Conservation (phyloP, 2,113 vertebrate species). For the Hippocampus comes region DNA sequence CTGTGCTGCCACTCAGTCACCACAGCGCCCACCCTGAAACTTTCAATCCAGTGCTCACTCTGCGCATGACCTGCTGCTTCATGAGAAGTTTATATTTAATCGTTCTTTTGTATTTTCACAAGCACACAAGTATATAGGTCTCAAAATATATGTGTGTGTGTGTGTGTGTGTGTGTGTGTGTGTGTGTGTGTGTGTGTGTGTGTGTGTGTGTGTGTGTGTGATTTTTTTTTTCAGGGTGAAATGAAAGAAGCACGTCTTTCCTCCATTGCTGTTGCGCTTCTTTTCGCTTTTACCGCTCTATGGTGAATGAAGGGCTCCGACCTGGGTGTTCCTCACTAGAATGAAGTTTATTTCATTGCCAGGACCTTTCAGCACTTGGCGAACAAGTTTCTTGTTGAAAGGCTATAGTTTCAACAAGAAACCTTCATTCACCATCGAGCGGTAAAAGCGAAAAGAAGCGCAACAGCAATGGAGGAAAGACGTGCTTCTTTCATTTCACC, state of each 20-base stretch:
- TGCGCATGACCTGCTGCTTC: conserved; percentile 49
- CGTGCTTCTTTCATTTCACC: neutral
- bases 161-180: neutral
- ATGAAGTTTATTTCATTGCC: too few species aligned
- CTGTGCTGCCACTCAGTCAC: conserved; percentile 58
- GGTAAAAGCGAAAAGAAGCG: conserved; percentile 2
- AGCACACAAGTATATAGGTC: conserved; percentile 3
- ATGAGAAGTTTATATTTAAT: conserved; percentile 47
- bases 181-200: too few species aligned
- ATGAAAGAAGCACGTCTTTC: too few species aligned
- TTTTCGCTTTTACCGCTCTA: too few species aligned
- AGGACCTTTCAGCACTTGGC: too few species aligned
- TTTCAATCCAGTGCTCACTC: conserved; percentile 54
- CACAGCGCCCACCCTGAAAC: conserved; percentile 22
- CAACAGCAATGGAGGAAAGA: conserved; percentile 16
- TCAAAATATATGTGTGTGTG: conserved; percentile 6
- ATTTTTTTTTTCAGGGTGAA: too few species aligned
- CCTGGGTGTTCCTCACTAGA: too few species aligned
- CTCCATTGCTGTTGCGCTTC: too few species aligned
- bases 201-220: conserved; percentile 2
- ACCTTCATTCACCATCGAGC: conserved; percentile 5
- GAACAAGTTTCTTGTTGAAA: too few species aligned
- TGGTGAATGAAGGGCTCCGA: too few species aligned
- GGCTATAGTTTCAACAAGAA: too few species aligned
- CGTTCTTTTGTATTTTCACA: conserved; percentile 51